These are phyloP conservation scores for Sebastes nivosus DNA, from an alignment of 2,797 vertebrate species.

Conservation along the genomic window DNA sequence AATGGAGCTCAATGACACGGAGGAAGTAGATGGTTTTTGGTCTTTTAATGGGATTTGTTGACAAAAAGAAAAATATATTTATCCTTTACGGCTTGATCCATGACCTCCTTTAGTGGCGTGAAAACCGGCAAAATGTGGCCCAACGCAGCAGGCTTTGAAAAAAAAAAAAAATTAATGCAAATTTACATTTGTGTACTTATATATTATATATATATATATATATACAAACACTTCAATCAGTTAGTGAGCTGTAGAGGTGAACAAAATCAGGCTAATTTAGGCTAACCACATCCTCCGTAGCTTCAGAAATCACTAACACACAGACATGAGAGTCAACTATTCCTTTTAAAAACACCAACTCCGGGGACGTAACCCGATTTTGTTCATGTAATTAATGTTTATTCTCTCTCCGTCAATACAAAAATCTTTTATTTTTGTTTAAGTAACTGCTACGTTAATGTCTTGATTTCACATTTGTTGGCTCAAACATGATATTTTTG, in stretches of 20 bases:
- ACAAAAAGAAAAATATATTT: neutral
- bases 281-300: no score
- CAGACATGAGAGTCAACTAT: neutral
- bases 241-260: neutral
- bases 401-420: neutral
- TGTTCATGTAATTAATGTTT: neutral
- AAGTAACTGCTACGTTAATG: neutral
- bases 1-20: neutral
- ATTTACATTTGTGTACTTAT: neutral
- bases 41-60: neutral
- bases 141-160: neutral
- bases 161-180: rapidly evolving
- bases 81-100: neutral
- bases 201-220: no score
- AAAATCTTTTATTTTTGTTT: neutral
- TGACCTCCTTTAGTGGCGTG: neutral
- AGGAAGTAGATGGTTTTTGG: neutral
- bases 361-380: neutral
- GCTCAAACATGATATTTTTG: neutral
- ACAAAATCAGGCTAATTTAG: no score
- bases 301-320: no score
- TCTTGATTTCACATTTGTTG: neutral
- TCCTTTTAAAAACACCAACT: neutral
- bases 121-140: neutral
- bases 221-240: neutral